Evolutionary conservation across 2,113 vertebrate genomes (phyloP), one percentile per base, ranked within the genome.

Genomic region (Suncus etruscus): DNA sequence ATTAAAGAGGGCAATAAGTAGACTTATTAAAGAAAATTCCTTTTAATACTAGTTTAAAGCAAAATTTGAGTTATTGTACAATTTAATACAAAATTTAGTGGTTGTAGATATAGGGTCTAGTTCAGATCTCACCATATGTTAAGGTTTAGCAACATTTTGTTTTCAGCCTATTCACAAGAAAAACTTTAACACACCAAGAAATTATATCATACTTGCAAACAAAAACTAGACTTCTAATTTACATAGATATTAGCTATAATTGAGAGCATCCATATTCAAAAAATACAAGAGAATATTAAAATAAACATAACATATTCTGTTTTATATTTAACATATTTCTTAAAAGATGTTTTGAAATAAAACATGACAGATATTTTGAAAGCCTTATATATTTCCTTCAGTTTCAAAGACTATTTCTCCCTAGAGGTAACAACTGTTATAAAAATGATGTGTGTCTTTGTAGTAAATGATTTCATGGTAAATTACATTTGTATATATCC

Each of bases 381-480:
- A 63, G 0, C 8, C 5, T 82, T 88, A 54, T 73, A 11, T 61
- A 70, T 73, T 86, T 15, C 6, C 24, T 54, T 89, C 8, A 81
- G n/a, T 70, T 32, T 3, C 48, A 61, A 85, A 32, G 80, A 47
- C 0, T 82, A 73, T 78, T 68, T 4, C 32, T 87, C 48, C 83
- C 48, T 86, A 50, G 20, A 79, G 15, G 48, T 66, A 91, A 63
- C 24, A 11, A 24, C 69, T 86, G 5, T 86, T 82, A 74, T 89
- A 84, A 89, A 94, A 93, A 7, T 94, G 65, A 83, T 86, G 31
- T 80, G 45, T 76, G 27, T 63, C 51, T 82, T 82, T 81, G 15
- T 22, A 91, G 20, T 48, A 77, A 87, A 85, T 82, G 16, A 90
- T 94, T 93, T 91, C 87, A 73, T 61, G 76, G 69, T 66, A 2